Base-by-base conservation (phyloP, 1,140 invertebrate species). In the Teleopsis dalmanni region DNA sequence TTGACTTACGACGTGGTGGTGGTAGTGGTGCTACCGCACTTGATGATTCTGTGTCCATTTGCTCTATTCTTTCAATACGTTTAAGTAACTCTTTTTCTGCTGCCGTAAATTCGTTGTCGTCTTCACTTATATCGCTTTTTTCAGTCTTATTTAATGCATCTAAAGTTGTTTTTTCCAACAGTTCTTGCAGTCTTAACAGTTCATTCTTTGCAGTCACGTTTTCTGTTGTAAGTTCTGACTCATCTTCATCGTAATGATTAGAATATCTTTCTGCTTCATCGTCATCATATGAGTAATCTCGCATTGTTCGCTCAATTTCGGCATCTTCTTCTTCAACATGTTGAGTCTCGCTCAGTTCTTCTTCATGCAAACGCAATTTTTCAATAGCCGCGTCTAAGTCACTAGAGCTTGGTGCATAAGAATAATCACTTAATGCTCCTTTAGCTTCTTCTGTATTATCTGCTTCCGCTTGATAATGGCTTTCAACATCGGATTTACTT, bases 401-500 rank as follows among this genome's bases (percentile, higher is more conserved):
- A 8, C 57, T 52, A 4, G 61, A 57, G 23, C 64, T 67, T 16
- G 61, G 57, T 0, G 54, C 61, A 41, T 59, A 61, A 4, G 47
- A 49, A n/a, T 43, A 36, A n/a, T 67, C 65, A 36, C 62, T 65
- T 0, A 62, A n/a, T 1, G 42, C 55, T 14, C 52, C 21, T 19
- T 35, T 37, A 34, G 19, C 57, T 53, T 13, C 40, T 27, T 29
- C 29, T n/a, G 57, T 57, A 27, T 65, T 62, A 23, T 60, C 55
- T 2, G 51, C 55, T 3, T 54, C 55, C 0, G 55, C 57, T n/a
- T n/a, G 25, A 13, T 50, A 13, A 26, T 35, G 19, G 10, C 44
- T 42, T 70, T 61, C 63, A 11, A 64, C 59, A 41, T 75, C 75
- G 23, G 64, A 63, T 16, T 74, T 63, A 58, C 64, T 74, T 51